Base-by-base conservation (phyloP, 1,140 invertebrate species). In the Oncopodura yosiiana region DNA sequence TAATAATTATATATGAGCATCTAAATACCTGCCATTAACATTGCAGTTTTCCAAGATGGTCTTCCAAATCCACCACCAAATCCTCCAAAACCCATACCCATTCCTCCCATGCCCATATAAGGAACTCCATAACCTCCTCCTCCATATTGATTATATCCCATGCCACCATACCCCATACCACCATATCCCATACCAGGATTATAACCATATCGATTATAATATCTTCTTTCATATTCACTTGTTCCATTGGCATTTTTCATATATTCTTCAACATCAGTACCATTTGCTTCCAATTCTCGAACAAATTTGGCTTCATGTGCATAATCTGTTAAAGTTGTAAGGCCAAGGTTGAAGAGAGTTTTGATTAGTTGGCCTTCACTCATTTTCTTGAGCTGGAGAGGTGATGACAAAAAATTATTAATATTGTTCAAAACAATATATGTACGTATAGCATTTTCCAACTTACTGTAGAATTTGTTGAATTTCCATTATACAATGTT, bases 251-350 rank as follows among this genome's bases (percentile, higher is more conserved):
- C 54, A 34, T 62, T 62, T 2, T 61, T 44, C n/a, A 61, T 48
- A 2, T 45, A 52, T 42, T 58, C 52, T 5, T 54, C 53, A 21
- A 64, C 37, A 37, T 64, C 52, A 9, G 62, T 64, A 39, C 62
- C 62, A 39, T 64, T 64, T 23, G 29, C 41, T 36, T 64, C 24
- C 26, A 64, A 44, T 21, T 64, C 62, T 42, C 52, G 42, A 16
- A 61, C 29, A 14, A 58, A 57, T 44, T 64, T 64, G 5, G 49
- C 56, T 36, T 64, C 62, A 16, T 61, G 49, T 3, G 58, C 58
- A 19, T 64, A 64, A 32, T 64, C 62, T 2, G 46, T 61, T 9
- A 64, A 37, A n/a, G 18, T 16, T 14, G 49, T 52, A 2, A 64
- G 36, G 11, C 52, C 56, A 16, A 59, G 26, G 32, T 38, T 48